phyloP scores from a whole-genome alignment of 2,888 invertebrate genomes.

The Acanthosepion esculentum region DNA sequence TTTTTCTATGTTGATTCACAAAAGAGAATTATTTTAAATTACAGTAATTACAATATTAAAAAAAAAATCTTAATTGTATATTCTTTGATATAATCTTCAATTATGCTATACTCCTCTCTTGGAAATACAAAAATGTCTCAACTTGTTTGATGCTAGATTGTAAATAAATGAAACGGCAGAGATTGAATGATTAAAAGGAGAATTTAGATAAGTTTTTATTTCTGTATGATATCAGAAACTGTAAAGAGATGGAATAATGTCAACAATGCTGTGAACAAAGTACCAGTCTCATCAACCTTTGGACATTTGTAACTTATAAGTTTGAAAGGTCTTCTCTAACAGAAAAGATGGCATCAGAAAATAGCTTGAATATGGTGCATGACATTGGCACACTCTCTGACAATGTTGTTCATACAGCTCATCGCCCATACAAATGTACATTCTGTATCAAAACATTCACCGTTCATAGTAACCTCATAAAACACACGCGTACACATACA shows the following conservation, averaged over 20 bases:
- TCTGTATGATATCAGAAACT: neutral
- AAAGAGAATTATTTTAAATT: no score
- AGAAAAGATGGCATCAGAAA: neutral
- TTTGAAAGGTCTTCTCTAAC: neutral
- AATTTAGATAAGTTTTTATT: no score
- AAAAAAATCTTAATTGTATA: no score
- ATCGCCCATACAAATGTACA: constrained; percentile 38
- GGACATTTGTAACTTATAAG: neutral
- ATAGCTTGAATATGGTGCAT: constrained; percentile 25
- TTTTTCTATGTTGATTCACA: no score
- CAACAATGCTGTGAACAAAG: neutral
- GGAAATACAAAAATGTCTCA: no score
- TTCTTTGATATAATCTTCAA: no score
- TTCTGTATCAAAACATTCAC: constrained; percentile 36
- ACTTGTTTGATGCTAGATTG: no score
- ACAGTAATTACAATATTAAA: no score
- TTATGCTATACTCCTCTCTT: no score
- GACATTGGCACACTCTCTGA: constrained; percentile 24
- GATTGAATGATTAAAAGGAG: no score
- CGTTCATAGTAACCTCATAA: constrained; percentile 25
- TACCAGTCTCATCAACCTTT: neutral
- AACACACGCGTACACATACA: constrained; percentile 36
- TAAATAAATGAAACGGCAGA: no score
- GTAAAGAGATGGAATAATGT: neutral
- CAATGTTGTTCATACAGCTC: neutral